A percentile compares a stretch with the other conserved stretches of the same genome.
phyloP scores from a whole-genome alignment of 1,140 invertebrate species.

The Stegodyphus mimosarum region DNA sequence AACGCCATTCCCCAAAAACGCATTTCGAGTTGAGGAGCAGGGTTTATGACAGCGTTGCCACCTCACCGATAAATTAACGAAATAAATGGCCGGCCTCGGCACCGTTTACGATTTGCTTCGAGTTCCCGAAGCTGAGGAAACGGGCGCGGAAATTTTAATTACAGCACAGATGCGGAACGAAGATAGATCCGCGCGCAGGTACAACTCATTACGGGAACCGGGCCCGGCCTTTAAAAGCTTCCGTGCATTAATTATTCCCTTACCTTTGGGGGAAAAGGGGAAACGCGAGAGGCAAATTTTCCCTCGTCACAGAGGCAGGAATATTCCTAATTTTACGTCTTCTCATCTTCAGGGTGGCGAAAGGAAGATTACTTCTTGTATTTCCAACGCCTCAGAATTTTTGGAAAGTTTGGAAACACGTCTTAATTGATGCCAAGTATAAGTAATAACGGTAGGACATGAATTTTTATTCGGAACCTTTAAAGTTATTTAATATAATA shows the following conservation, averaged over 20 bases:
- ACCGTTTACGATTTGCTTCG: constrained; percentile 39
- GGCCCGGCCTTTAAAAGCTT: constrained; percentile 31
- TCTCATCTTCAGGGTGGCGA: no score
- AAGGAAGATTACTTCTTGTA: no score
- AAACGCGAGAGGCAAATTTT: constrained; percentile 4
- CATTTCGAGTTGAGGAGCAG: constrained; percentile 13
- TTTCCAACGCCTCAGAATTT: background rate
- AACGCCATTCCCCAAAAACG: constrained; percentile 1
- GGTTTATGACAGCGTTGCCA: constrained; percentile 51
- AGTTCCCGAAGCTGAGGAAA: constrained; percentile 33
- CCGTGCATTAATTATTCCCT: constrained; percentile 52
- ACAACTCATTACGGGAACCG: constrained; percentile 25
- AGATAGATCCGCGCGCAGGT: constrained; percentile 48
- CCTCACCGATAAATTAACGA: constrained; percentile 53
- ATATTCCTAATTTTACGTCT: no score
- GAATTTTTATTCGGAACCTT: no score
- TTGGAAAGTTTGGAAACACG: no score
- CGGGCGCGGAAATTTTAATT: constrained; percentile 52
- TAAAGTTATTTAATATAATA: no score
- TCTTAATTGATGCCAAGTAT: no score
- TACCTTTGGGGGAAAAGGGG: constrained; percentile 39
- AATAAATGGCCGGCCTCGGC: constrained; percentile 44
- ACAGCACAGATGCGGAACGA: constrained; percentile 40
- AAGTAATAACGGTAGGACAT: no score
- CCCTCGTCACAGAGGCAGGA: background rate